phyloP scores from a whole-genome alignment of 2,113 vertebrate species.

The Tyto alba region DNA sequence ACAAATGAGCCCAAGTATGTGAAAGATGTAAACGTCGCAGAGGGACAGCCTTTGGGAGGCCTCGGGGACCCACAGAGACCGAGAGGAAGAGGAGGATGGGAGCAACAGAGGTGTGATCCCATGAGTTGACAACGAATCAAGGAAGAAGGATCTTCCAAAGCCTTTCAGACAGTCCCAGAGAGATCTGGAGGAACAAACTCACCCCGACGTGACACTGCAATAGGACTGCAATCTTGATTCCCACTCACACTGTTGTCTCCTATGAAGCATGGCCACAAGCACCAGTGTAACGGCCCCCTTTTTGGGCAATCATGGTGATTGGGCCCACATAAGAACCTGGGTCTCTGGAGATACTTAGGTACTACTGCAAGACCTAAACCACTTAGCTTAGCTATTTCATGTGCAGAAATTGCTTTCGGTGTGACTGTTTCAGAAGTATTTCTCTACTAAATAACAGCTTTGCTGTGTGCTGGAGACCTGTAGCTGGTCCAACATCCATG shows the following conservation, averaged over 20 bases:
- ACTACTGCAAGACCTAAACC: not conserved
- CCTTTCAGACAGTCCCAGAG: not conserved
- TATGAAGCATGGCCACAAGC: not conserved
- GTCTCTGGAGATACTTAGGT: not conserved
- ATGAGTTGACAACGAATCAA: not conserved
- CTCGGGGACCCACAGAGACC: rapidly evolving
- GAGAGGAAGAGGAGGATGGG: not conserved
- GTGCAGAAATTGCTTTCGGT: not conserved
- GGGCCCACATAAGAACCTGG: not conserved
- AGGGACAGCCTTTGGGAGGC: not conserved
- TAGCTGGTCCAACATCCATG: not conserved
- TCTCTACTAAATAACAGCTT: not conserved
- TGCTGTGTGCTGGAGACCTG: not conserved
- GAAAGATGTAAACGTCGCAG: not conserved
- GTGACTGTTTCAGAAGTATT: not conserved
- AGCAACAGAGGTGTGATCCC: not conserved
- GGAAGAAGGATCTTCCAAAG: not conserved
- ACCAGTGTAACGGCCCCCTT: rapidly evolving
- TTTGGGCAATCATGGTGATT: rapidly evolving
- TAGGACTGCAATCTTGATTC: not conserved
- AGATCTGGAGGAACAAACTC: not conserved
- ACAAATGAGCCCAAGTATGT: conserved; percentile 16
- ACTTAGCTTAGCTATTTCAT: not conserved
- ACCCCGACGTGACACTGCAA: not conserved
- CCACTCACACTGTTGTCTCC: not conserved